Percentiles rank a stretch among this genome's conserved stretches.
phyloP scores from a whole-genome alignment of 2,797 vertebrate species.

The Phataginus tetradactyla region DNA sequence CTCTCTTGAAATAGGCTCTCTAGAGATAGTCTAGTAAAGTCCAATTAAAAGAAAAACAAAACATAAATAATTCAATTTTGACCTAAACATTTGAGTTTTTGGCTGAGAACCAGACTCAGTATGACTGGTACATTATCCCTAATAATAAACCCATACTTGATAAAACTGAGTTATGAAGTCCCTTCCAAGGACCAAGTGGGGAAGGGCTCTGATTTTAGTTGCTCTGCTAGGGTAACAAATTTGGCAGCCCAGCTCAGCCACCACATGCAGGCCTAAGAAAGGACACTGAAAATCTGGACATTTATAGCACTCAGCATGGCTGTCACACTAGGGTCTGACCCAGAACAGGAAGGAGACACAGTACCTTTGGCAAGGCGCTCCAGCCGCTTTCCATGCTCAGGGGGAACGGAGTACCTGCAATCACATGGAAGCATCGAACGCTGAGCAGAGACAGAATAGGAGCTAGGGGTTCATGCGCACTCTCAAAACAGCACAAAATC shows the following conservation, averaged over 20 bases:
- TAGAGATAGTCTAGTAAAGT: background rate
- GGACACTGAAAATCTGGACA: background rate
- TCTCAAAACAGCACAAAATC: background rate
- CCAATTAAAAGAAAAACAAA: background rate
- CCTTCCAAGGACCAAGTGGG: background rate
- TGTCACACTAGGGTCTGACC: no score
- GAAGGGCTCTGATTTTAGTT: background rate
- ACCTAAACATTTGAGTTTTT: background rate
- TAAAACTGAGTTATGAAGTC: background rate
- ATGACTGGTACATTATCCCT: background rate
- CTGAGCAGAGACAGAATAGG: background rate
- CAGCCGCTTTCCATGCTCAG: slow-evolving; percentile 96
- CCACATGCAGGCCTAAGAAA: background rate
- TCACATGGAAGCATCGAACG: background rate
- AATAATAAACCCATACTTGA: background rate
- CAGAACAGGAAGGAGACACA: background rate
- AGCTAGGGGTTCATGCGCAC: background rate
- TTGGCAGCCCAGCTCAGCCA: background rate
- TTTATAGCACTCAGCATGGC: background rate
- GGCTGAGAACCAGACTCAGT: background rate
- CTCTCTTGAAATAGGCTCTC: background rate
- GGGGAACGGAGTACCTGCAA: slow-evolving; percentile 96
- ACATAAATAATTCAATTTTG: background rate
- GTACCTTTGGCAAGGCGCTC: slow-evolving; percentile 98
- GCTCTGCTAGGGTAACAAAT: background rate